Base-by-base conservation (phyloP, 1,140 invertebrate species). In the Drosophila auraria region DNA sequence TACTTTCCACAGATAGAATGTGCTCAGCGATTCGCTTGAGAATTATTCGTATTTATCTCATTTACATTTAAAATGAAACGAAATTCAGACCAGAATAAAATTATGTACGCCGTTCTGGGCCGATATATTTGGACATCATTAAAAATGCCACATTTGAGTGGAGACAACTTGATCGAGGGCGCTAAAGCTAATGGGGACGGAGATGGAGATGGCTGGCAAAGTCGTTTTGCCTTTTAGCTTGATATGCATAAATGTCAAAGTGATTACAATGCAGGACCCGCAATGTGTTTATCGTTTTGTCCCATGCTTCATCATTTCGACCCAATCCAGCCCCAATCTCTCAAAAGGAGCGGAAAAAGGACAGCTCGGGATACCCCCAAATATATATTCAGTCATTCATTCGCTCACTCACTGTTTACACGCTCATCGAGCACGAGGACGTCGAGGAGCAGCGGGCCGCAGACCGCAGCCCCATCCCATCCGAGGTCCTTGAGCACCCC, bases 221-320 rank as follows among this genome's bases (percentile, higher is more conserved):
- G 69, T 77, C 78, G 50, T 27, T 69, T 66, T 65, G 73, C 62
- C 63, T 64, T 87, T 82, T 83, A 82, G 79, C 82, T 87, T 78
- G 86, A 82, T 91, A 91, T 91, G 89, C 89, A 83, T 89, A 91
- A 91, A 91, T 84, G 87, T 84, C 87, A 91, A 91, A 91, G 89
- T 91, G 87, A 91, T 91, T 91, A 91, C 89, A 91, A 91, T 87
- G 86, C 75, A 83, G 80, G 69, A 65, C 69, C 65, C 66, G 59
- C 78, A 82, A 82, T 84, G 87, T 91, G 89, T 91, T 91, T 87
- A 91, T 91, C 89, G 89, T 78, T 91, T 91, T 82, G 89, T 68
- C 75, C 69, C 63, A 79, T 78, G 89, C 74, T 74, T 83, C 78
- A 82, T 50, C 30, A 30, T 6, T 30, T 20, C 51, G n/a, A 17